phyloP scores from a whole-genome alignment of 1,140 invertebrate species.

The Drosophila pandora region DNA sequence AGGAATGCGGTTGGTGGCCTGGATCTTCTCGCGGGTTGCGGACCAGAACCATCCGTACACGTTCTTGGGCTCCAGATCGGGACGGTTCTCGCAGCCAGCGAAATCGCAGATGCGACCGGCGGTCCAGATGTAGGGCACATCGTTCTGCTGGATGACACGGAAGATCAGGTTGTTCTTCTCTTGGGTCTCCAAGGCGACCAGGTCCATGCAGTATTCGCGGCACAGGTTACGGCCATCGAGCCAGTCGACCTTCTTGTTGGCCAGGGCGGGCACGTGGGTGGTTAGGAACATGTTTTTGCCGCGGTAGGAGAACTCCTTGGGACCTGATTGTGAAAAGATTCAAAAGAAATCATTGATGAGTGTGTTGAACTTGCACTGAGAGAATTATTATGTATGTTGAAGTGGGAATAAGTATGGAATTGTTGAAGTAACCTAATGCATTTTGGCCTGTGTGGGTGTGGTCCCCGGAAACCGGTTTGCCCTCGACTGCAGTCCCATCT shows the following conservation, averaged over 20 bases:
- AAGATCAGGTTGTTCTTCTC: constrained; percentile 95
- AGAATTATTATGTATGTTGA: not conserved
- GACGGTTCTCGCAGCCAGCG: constrained; percentile 94
- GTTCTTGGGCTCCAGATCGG: constrained; percentile 93
- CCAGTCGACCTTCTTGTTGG: constrained; percentile 93
- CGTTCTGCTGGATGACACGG: constrained; percentile 93
- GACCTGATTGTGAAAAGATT: constrained; percentile 86
- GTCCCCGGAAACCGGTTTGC: constrained; percentile 32
- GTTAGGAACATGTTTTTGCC: constrained; percentile 96
- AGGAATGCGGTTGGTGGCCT: constrained; percentile 90
- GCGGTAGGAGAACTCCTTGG: constrained; percentile 94
- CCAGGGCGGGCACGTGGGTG: constrained; percentile 90
- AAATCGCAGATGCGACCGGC: constrained; percentile 95
- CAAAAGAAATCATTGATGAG: not conserved
- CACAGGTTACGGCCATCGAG: constrained; percentile 95
- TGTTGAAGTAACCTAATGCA: not conserved
- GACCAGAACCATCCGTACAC: constrained; percentile 97
- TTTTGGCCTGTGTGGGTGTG: constrained; percentile 26
- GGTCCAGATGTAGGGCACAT: constrained; percentile 97
- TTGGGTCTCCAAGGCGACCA: constrained; percentile 93
- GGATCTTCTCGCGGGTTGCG: constrained; percentile 93
- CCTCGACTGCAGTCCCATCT: constrained; percentile 28
- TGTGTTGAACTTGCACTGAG: not conserved
- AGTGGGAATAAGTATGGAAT: not conserved
- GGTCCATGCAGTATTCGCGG: constrained; percentile 96